Evolutionary conservation across 2,888 invertebrate species (phyloP).

Genomic region (Lucinisca nassula): DNA sequence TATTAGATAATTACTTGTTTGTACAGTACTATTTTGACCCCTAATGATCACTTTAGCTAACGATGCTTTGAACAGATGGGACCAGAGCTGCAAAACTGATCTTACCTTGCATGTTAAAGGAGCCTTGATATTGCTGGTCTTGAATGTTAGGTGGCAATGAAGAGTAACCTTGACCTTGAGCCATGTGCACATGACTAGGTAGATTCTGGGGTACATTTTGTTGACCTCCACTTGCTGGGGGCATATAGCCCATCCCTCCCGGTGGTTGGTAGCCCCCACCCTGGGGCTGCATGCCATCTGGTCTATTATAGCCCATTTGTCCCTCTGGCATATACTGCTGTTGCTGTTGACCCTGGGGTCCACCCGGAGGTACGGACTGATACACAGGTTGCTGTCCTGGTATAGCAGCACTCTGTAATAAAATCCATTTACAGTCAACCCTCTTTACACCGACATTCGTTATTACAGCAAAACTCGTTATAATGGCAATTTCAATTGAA

Average conservation of each 20-base stretch:
- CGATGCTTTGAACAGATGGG: too few species aligned
- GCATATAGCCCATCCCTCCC: background rate
- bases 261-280: constrained; percentile 26
- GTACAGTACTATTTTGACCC: too few species aligned
- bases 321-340: constrained; percentile 5
- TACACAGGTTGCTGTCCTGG: constrained; percentile 52
- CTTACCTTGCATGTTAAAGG: constrained; percentile 84
- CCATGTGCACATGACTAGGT: constrained; percentile 26
- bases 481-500: too few species aligned
- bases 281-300: constrained; percentile 23
- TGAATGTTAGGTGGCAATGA: constrained; percentile 68
- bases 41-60: too few species aligned
- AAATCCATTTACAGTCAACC: background rate
- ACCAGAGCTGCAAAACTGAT: too few species aligned
- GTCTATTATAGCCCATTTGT: constrained; percentile 25
- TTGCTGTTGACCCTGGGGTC: background rate
- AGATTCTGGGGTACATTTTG: constrained; percentile 47
- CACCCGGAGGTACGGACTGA: constrained; percentile 43
- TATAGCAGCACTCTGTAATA: constrained; percentile 39
- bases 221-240: constrained; percentile 23
- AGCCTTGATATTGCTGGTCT: constrained; percentile 68
- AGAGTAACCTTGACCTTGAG: constrained; percentile 58
- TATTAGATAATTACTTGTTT: too few species aligned
- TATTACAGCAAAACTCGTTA: too few species aligned
- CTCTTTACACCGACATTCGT: too few species aligned